Percentiles rank a stretch among this genome's conserved stretches.
phyloP scores from a whole-genome alignment of 1,140 invertebrate genomes.

The Xylocopa sonorina region DNA sequence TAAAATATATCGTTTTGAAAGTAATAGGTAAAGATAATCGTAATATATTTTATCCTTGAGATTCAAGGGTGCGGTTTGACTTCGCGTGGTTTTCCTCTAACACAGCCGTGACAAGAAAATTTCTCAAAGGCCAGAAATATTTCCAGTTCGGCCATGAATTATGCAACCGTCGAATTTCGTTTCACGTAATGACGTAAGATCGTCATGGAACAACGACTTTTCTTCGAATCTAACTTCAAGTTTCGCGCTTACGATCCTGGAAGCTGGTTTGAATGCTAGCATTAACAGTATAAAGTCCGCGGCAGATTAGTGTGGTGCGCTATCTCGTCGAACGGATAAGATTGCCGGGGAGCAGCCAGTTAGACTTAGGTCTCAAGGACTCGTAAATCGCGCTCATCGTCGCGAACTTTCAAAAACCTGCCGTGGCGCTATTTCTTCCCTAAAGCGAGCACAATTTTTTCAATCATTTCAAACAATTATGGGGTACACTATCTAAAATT shows the following conservation, averaged over 20 bases:
- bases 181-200: constrained; percentile 10
- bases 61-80: neutral
- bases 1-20: too few species aligned
- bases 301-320: constrained; percentile 69
- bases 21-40: neutral
- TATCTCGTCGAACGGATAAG: constrained; percentile 73
- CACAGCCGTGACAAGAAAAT: too few species aligned
- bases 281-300: constrained; percentile 70
- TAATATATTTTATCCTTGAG: neutral
- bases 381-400: constrained; percentile 23
- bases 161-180: constrained; percentile 30
- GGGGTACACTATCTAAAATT: too few species aligned
- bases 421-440: too few species aligned
- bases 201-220: neutral
- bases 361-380: constrained; percentile 67
- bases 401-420: constrained; percentile 1
- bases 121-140: neutral
- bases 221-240: constrained; percentile 11
- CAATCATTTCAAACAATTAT: too few species aligned
- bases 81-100: too few species aligned
- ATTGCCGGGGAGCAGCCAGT: constrained; percentile 63
- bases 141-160: constrained; percentile 8
- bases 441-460: too few species aligned
- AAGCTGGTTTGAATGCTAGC: constrained; percentile 45
- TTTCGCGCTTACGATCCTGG: constrained; percentile 59